phyloP scores from a whole-genome alignment of 2,888 invertebrate genomes.

The Dynastes hyllus region DNA sequence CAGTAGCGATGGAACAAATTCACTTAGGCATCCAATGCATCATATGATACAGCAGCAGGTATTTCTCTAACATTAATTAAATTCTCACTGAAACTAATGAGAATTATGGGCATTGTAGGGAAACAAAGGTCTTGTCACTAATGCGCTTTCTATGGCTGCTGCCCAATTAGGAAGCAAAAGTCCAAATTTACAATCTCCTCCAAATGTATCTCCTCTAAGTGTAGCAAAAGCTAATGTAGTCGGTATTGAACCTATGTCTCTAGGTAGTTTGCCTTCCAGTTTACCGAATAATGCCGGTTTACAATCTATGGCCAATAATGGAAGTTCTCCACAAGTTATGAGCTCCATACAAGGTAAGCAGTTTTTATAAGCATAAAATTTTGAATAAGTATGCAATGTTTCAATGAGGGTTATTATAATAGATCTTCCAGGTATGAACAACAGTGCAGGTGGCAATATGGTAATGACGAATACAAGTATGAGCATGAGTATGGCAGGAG shows the following conservation, averaged over 20 bases:
- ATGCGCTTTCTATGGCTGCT: conserved; percentile 82
- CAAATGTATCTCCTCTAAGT: conserved; percentile 79
- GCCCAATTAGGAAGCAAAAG: conserved; percentile 87
- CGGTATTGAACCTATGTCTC: conserved; percentile 78
- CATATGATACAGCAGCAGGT: conserved; percentile 79
- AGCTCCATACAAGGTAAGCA: conserved; percentile 80
- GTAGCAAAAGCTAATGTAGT: conserved; percentile 74
- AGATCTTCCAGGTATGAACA: conserved; percentile 77
- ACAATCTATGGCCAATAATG: conserved; percentile 78
- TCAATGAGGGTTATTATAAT: conserved; percentile 19
- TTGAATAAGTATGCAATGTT: background rate
- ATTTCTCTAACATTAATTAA: background rate
- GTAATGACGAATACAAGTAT: conserved; percentile 87
- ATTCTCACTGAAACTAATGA: background rate
- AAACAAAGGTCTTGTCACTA: conserved; percentile 81
- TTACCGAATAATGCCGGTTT: conserved; percentile 73
- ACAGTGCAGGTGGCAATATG: conserved; percentile 80
- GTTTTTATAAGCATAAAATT: background rate
- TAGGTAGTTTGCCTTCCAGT: conserved; percentile 74
- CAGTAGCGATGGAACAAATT: conserved; percentile 73
- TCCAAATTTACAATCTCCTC: conserved; percentile 89
- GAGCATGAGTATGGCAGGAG: conserved; percentile 82
- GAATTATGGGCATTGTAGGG: conserved; percentile 71
- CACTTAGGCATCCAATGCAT: conserved; percentile 75
- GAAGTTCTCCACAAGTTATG: conserved; percentile 82